A percentile compares a stretch with the other conserved stretches of the same genome.
These are phyloP conservation scores for Hylaeus anthracinus DNA, from an alignment of 1,140 invertebrate genomes.

Conservation along the genomic window DNA sequence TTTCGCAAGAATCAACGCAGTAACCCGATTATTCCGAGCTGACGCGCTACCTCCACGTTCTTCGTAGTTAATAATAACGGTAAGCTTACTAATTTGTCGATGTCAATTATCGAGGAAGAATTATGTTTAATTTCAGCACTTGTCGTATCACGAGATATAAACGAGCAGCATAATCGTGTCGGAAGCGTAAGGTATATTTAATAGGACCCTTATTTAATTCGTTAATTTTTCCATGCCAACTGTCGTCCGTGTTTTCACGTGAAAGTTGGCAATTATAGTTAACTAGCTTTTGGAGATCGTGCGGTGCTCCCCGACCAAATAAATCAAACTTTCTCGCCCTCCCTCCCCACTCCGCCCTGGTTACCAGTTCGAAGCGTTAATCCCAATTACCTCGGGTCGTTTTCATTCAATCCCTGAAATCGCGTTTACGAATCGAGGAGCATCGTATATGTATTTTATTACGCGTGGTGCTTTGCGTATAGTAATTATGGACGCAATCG, in stretches of 20 bases:
- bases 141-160: neutral
- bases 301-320: constrained; percentile 15
- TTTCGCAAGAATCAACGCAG: neutral
- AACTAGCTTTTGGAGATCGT: constrained; percentile 24
- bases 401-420: constrained; percentile 35
- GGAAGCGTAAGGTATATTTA: neutral
- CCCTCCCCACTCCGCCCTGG: neutral
- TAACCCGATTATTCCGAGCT: constrained; percentile 30
- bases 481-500: constrained; percentile 37
- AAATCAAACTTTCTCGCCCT: constrained; percentile 43
- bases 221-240: constrained; percentile 15
- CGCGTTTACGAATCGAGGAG: neutral
- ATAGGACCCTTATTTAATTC: constrained; percentile 15
- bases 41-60: constrained; percentile 58
- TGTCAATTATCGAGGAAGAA: constrained; percentile 31
- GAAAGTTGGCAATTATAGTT: constrained; percentile 45
- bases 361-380: constrained; percentile 19
- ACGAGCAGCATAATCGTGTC: neutral
- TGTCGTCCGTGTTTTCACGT: neutral
- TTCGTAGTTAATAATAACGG: constrained; percentile 44
- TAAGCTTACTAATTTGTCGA: constrained; percentile 42
- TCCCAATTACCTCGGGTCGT: constrained; percentile 31
- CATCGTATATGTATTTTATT: constrained; percentile 29
- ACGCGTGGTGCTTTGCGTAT: constrained; percentile 43
- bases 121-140: constrained; percentile 9